phyloP scores from a whole-genome alignment of 2,113 vertebrate species.

The Melanostigma gelatinosum region DNA sequence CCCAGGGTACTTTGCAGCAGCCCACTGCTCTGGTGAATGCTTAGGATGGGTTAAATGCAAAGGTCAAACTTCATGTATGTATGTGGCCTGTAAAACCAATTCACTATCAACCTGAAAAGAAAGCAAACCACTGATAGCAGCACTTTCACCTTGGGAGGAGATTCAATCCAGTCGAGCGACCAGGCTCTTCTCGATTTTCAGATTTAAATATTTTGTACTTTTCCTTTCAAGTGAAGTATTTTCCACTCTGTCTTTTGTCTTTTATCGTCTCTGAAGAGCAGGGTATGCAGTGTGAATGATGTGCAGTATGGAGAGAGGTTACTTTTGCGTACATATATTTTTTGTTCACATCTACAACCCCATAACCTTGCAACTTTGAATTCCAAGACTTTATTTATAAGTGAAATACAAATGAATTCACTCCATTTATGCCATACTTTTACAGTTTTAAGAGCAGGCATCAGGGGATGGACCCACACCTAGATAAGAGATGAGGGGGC shows the following conservation, averaged over 20 bases:
- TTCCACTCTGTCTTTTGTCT: conserved; percentile 1
- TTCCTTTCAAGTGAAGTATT: background rate
- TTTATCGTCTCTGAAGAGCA: conserved; percentile 28
- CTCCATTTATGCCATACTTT: background rate
- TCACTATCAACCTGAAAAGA: background rate
- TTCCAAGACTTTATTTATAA: background rate
- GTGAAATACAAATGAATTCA: background rate
- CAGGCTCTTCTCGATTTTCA: background rate
- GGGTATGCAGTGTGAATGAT: background rate
- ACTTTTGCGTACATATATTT: background rate
- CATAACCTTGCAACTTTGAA: background rate
- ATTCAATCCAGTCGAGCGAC: background rate
- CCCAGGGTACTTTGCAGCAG: background rate
- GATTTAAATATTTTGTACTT: background rate
- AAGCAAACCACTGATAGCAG: background rate
- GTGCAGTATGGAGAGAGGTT: background rate
- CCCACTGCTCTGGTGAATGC: background rate
- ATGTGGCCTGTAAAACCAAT: background rate
- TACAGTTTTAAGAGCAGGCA: background rate
- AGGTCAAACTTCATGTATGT: background rate
- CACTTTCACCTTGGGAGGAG: background rate
- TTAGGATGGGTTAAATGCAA: background rate
- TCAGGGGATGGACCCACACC: background rate
- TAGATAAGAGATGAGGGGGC: background rate
- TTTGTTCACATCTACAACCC: background rate